phyloP scores from a whole-genome alignment of 2,888 invertebrate genomes.

The Scaptodrosophila latifasciaeformis region DNA sequence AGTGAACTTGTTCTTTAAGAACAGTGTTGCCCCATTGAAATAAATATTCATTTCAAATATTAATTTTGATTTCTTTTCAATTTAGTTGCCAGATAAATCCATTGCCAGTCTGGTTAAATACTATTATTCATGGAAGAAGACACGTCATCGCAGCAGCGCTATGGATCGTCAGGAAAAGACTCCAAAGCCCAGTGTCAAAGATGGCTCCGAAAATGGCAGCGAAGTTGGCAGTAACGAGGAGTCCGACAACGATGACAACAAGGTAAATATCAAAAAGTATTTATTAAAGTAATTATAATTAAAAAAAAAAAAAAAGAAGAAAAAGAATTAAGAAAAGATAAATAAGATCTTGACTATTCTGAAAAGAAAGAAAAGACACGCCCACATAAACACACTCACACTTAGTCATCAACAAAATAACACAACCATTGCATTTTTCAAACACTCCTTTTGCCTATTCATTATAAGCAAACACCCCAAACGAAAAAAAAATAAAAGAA shows the following conservation, averaged over 20 bases:
- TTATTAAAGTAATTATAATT: conserved; percentile 16
- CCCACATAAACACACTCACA: conserved; percentile 9
- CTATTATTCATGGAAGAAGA: conserved; percentile 99
- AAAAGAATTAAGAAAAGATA: no score
- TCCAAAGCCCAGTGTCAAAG: conserved; percentile 75
- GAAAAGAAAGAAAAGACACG: background rate
- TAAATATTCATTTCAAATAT: no score
- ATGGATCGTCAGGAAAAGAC: conserved; percentile 89
- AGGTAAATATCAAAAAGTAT: conserved; percentile 78
- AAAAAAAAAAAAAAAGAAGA: conserved; percentile 10
- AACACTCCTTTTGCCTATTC: conserved; percentile 4
- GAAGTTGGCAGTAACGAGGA: conserved; percentile 90
- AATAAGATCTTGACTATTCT: conserved; percentile 12
- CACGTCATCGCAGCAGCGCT: conserved; percentile 90
- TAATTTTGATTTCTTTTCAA: background rate
- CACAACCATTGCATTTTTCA: conserved; percentile 3
- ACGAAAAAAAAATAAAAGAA: conserved; percentile 6
- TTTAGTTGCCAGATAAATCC: conserved; percentile 95
- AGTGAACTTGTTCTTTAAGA: no score
- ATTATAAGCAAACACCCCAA: conserved; percentile 6
- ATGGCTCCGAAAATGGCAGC: conserved; percentile 86
- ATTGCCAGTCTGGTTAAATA: conserved; percentile 97
- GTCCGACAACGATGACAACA: conserved; percentile 92
- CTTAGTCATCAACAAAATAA: background rate
- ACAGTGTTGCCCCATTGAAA: no score